Base-by-base conservation (phyloP, 1,140 invertebrate genomes). In the Cotesia typhae region DNA sequence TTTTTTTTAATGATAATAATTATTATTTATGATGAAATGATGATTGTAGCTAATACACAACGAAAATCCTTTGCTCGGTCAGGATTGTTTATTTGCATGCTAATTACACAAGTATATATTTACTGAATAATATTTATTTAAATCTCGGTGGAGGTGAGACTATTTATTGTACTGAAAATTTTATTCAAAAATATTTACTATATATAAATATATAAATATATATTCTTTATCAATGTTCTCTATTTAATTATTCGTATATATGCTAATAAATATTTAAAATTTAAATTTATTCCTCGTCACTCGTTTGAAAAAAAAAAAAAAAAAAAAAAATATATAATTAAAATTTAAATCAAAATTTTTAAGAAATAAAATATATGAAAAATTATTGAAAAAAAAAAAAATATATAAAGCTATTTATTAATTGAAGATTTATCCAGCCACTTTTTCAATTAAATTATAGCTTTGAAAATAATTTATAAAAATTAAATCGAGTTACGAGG, bases 371-470 rank as follows among this genome's bases (percentile, higher is more conserved):
- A 28, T 28, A 28, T 28, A 3, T 28, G 28, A 65, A 47, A 41
- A 65, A 12, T 41, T 14, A 12, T 41, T 65, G 14, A 35, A 7
- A 12, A 28, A 63, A 35, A 6, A 10, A 17, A n/a, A 52, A 52
- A 17, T n/a, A 17, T 51, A 28, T 65, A 76, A 74, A 76, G 76
- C 72, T 78, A 63, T 70, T 41, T 76, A 77, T 76, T 76, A 75
- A 81, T 80, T 80, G 78, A 74, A 67, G 76, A 80, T 77, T 67
- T 74, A 69, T 76, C 78, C 78, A 81, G 80, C 80, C 78, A 81
- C 78, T 77, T 81, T 76, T 69, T 76, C 79, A 79, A 81, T 80
- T 73, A 78, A 75, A 74, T 68, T 4, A 64, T 55, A 41, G 14
- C 20, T 14, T 61, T 35, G 53, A 65, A 70, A 14, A 66, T 20